These are phyloP conservation scores for Apodemia duryi DNA, from an alignment of 2,888 invertebrate genomes.

Conservation along the genomic window DNA sequence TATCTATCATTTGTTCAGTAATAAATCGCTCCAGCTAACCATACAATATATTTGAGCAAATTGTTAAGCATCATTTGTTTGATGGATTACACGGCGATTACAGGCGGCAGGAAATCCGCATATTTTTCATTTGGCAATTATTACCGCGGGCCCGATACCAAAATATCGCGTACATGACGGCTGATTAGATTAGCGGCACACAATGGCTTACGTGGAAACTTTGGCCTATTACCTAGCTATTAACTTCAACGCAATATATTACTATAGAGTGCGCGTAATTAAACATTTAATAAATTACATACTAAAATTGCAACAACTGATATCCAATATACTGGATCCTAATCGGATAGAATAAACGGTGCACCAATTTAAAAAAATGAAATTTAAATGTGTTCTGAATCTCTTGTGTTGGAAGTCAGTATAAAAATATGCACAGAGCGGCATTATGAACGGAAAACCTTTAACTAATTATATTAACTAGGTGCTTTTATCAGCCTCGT, in stretches of 20 bases:
- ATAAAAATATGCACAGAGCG: no score
- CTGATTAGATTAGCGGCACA: conserved; percentile 71
- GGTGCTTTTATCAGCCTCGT: no score
- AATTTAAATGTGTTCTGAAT: no score
- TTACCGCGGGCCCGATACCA: conserved; percentile 41
- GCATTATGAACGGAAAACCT: no score
- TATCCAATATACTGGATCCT: no score
- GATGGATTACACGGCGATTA: conserved; percentile 74
- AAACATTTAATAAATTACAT: neutral
- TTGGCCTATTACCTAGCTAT: conserved; percentile 53
- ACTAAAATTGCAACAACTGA: no score
- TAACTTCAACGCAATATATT: neutral
- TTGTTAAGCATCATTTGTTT: conserved; percentile 47
- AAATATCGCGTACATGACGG: conserved; percentile 67
- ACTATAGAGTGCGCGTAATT: conserved; percentile 5
- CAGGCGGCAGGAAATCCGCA: conserved; percentile 68
- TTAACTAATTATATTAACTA: no score
- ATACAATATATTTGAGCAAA: conserved; percentile 43
- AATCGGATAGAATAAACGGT: no score
- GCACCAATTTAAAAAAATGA: no score
- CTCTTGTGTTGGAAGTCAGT: no score
- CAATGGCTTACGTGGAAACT: conserved; percentile 73
- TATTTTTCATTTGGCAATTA: conserved; percentile 76
- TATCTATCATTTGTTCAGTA: conserved; percentile 38
- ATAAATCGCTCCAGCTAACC: conserved; percentile 58